phyloP scores from a whole-genome alignment of 2,888 invertebrate species.

The Ellobium chinense region DNA sequence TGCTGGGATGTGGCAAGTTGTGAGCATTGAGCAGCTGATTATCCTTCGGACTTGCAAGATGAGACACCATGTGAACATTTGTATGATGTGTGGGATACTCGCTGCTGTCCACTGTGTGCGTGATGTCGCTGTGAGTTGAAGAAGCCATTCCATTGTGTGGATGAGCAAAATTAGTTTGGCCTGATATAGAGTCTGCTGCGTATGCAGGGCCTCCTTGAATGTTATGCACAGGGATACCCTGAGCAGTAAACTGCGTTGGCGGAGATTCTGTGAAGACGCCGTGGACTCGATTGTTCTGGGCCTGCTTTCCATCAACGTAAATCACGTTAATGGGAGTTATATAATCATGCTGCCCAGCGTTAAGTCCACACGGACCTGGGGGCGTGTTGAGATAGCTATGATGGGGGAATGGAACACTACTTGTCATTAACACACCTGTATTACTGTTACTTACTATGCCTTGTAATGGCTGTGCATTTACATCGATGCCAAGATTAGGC shows the following conservation, averaged over 20 bases:
- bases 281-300: neutral
- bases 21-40: neutral
- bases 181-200: neutral
- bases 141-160: neutral
- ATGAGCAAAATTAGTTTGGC: neutral
- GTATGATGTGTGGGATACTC: neutral
- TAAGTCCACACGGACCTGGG: neutral
- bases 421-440: too few relatives aligned
- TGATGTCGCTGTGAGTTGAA: neutral
- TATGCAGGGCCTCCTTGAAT: neutral
- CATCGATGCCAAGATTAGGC: too few relatives aligned
- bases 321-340: slow-evolving; percentile 2
- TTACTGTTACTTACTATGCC: too few relatives aligned
- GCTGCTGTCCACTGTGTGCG: neutral
- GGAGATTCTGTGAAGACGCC: too few relatives aligned
- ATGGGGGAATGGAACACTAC: too few relatives aligned
- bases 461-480: too few relatives aligned
- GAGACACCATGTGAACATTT: neutral
- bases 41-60: neutral
- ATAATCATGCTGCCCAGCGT: neutral
- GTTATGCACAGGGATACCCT: neutral
- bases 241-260: too few relatives aligned
- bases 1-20: neutral
- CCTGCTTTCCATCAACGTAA: neutral
- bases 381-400: too few relatives aligned